Evolutionary conservation across 2,888 invertebrate genomes (phyloP).

Genomic region (Platycheirus albimanus): DNA sequence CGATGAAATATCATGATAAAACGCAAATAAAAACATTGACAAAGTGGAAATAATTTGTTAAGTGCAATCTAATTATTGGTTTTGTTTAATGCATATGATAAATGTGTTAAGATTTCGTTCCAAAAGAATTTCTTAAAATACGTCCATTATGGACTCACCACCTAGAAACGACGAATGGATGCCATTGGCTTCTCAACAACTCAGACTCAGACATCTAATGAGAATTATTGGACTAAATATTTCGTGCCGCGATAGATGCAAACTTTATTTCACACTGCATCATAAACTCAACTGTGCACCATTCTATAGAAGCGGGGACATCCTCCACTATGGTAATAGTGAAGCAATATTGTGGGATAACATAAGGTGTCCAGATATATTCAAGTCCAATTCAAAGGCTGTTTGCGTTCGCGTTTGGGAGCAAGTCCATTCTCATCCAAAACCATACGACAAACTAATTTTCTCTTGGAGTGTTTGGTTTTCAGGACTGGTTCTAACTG

Average conservation of each 20-base stretch:
- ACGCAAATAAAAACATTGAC: slow-evolving; percentile 69
- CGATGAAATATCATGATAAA: too few species aligned
- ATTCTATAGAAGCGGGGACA: slow-evolving; percentile 88
- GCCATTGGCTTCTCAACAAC: slow-evolving; percentile 92
- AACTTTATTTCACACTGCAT: slow-evolving; percentile 91
- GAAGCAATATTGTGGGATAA: slow-evolving; percentile 92
- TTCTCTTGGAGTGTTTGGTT: slow-evolving; percentile 94
- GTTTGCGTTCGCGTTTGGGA: slow-evolving; percentile 82
- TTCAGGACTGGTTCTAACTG: slow-evolving; percentile 88
- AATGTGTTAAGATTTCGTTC: slow-evolving; percentile 60
- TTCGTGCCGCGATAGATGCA: slow-evolving; percentile 81
- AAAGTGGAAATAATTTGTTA: slow-evolving; percentile 28
- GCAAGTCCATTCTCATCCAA: slow-evolving; percentile 54
- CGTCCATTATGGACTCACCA: slow-evolving; percentile 78
- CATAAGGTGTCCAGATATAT: slow-evolving; percentile 86
- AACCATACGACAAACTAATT: slow-evolving; percentile 84
- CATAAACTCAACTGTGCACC: slow-evolving; percentile 91
- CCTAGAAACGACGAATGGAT: slow-evolving; percentile 91
- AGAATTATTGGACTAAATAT: slow-evolving; percentile 89
- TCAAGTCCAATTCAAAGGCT: slow-evolving; percentile 83
- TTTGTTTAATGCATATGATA: slow-evolving; percentile 40
- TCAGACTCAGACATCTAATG: slow-evolving; percentile 90
- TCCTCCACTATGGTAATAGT: slow-evolving; percentile 58
- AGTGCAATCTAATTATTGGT: slow-evolving; percentile 44
- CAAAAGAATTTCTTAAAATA: slow-evolving; percentile 76